Conservation (phyloP, 2,888 invertebrate genomes). For the Criorhina ranunculi region DNA sequence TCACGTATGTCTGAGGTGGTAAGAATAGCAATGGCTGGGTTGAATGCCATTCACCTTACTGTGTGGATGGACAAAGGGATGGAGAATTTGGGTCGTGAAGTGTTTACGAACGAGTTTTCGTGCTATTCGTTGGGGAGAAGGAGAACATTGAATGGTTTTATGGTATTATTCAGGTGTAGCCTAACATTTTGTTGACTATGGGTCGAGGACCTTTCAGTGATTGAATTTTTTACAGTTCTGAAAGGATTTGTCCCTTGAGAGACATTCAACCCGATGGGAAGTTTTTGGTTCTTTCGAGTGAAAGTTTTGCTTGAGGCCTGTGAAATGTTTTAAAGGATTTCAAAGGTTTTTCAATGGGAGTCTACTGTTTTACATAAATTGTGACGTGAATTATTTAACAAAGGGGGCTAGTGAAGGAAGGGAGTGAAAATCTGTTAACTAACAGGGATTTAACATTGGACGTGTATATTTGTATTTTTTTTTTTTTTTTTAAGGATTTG, state of each 20-base stretch:
- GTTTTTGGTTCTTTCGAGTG: not conserved
- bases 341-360: not conserved
- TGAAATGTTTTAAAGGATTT: not conserved
- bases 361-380: not conserved
- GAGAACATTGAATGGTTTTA: not conserved
- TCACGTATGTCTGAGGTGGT: conserved; percentile 17
- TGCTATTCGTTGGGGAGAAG: no score
- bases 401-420: not conserved
- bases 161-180: not conserved
- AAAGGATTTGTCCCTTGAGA: not conserved
- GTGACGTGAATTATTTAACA: not conserved
- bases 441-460: no score
- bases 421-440: no score
- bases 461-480: no score
- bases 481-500: no score
- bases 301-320: not conserved
- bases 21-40: conserved; percentile 22
- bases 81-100: conserved; percentile 5
- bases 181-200: not conserved
- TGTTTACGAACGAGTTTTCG: conserved; percentile 13
- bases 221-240: conserved; percentile 20
- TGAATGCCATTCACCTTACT: conserved; percentile 25
- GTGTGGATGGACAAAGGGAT: not conserved
- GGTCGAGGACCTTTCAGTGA: conserved; percentile 3
- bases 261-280: conserved; percentile 3